Conservation (phyloP, 1,140 invertebrate species). For the Leptinotarsa texana region DNA sequence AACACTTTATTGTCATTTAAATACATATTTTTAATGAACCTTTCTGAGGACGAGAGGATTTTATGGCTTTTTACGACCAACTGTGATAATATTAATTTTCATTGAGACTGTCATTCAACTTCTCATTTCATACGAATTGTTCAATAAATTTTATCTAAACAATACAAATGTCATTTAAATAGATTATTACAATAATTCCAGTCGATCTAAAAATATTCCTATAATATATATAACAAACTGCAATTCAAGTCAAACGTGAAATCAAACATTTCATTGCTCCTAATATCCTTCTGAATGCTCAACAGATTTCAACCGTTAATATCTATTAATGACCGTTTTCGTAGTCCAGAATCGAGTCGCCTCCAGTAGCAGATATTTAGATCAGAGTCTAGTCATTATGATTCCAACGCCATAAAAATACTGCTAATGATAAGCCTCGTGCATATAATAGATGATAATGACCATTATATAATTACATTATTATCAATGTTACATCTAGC, state of each 20-base stretch:
- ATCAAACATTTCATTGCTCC: neutral
- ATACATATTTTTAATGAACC: no score
- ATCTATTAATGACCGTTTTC: neutral
- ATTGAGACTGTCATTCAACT: no score
- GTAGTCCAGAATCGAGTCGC: neutral
- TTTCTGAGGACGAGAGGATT: no score
- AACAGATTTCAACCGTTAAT: constrained; percentile 3
- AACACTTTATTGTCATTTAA: no score
- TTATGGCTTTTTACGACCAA: no score
- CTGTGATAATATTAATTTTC: no score
- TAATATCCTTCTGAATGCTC: neutral
- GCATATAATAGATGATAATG: neutral
- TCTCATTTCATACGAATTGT: no score
- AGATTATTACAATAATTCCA: no score
- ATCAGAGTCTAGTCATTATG: neutral
- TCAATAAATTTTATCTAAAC: no score
- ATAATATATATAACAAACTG: no score
- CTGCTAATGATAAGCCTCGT: constrained; percentile 2
- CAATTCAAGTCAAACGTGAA: neutral
- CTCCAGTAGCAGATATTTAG: neutral
- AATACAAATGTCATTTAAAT: no score
- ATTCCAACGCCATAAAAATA: neutral
- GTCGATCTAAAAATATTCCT: no score
- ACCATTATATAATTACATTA: constrained; percentile 5
- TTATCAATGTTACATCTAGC: neutral